These are phyloP conservation scores for Anguilla anguilla DNA, from an alignment of 2,797 vertebrate species.

Conservation along the genomic window DNA sequence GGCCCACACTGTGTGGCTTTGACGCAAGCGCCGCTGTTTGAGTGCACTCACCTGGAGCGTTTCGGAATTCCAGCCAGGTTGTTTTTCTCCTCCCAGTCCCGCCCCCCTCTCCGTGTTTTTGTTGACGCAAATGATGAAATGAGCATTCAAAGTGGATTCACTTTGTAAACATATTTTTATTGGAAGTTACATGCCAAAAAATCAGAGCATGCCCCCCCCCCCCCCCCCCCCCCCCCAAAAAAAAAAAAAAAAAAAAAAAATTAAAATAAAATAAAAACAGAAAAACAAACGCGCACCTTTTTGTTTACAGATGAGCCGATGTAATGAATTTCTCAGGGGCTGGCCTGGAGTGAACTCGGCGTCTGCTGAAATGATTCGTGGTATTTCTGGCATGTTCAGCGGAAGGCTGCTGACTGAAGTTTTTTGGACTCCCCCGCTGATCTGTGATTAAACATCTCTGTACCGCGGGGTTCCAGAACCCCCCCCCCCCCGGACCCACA, in stretches of 20 bases:
- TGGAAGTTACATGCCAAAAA: conserved; percentile 22
- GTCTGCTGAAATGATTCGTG: neutral
- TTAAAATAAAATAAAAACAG: neutral
- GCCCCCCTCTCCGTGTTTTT: neutral
- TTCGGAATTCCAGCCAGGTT: neutral
- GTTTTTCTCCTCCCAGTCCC: neutral
- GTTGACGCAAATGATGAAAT: too few relatives aligned
- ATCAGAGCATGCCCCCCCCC: neutral
- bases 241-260: too few relatives aligned
- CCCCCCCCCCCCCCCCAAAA: neutral
- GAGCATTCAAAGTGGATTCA: neutral
- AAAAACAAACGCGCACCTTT: neutral
- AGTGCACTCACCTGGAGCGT: neutral
- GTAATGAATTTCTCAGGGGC: conserved; percentile 4
- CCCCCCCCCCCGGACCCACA: neutral
- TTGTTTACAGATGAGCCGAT: neutral
- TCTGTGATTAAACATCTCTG: conserved; percentile 28
- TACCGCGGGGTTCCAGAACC: neutral
- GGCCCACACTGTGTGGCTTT: neutral
- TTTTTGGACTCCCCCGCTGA: conserved; percentile 2
- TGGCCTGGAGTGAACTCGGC: conserved; percentile 14
- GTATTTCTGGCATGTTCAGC: conserved; percentile 17
- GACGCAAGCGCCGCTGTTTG: neutral
- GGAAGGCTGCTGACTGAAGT: conserved; percentile 19
- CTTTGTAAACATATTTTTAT: neutral